Conservation (phyloP, 1,140 invertebrate species). For the Drosophila pseudoobscura region DNA sequence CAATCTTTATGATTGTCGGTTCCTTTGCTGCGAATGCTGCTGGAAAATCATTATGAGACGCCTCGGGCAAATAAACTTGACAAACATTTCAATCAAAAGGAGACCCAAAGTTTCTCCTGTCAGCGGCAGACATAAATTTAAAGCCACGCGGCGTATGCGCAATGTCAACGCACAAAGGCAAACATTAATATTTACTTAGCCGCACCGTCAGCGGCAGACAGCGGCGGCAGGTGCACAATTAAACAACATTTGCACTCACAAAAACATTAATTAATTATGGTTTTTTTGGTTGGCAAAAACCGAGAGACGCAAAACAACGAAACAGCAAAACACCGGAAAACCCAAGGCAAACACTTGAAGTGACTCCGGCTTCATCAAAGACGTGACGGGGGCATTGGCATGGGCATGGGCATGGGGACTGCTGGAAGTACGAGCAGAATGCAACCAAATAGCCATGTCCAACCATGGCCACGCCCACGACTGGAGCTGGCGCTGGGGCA, state of each 20-base stretch:
- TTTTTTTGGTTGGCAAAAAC: slow-evolving; percentile 7
- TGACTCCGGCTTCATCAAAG: slow-evolving; percentile 43
- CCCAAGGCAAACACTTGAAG: slow-evolving; percentile 35
- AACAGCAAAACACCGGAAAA: slow-evolving; percentile 18
- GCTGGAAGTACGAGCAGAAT: slow-evolving; percentile 7
- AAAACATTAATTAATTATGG: slow-evolving; percentile 71
- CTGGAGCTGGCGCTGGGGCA: slow-evolving; percentile 18
- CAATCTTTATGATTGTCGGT: background rate
- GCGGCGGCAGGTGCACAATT: slow-evolving; percentile 45
- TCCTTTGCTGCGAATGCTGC: background rate
- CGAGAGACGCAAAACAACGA: too few relatives aligned
- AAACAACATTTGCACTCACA: slow-evolving; percentile 61
- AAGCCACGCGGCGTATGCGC: slow-evolving; percentile 42
- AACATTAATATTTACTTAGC: slow-evolving; percentile 55
- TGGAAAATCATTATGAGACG: slow-evolving; percentile 22
- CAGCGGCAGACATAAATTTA: slow-evolving; percentile 24
- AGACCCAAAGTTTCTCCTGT: slow-evolving; percentile 16
- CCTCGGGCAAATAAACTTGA: slow-evolving; percentile 47
- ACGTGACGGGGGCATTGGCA: slow-evolving; percentile 13
- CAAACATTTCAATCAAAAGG: slow-evolving; percentile 53
- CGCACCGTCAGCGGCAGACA: slow-evolving; percentile 19
- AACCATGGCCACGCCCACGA: slow-evolving; percentile 29
- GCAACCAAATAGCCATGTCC: slow-evolving; percentile 42
- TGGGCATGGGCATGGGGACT: too few relatives aligned
- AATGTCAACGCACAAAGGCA: slow-evolving; percentile 37